A percentile compares a stretch with the other conserved stretches of the same genome.
Evolutionary conservation across 1,140 invertebrate species (phyloP).

Genomic region (Drosophila melanica): DNA sequence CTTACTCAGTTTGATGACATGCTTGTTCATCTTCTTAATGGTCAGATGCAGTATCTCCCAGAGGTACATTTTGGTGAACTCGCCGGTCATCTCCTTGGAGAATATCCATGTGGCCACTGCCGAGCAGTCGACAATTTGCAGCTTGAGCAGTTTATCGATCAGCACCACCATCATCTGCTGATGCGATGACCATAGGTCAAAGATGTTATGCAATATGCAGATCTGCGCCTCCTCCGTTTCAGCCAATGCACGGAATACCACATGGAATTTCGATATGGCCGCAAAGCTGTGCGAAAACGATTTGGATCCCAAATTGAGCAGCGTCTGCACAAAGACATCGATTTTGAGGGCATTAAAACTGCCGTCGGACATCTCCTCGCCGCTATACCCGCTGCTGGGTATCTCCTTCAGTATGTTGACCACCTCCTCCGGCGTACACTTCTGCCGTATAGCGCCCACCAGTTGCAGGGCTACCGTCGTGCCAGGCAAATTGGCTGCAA

Average conservation of each 20-base stretch:
- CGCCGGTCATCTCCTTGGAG: conserved; percentile 96
- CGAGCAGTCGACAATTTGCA: conserved; percentile 97
- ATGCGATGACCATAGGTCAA: conserved; percentile 96
- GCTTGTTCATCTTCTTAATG: conserved; percentile 98
- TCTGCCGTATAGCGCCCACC: conserved; percentile 93
- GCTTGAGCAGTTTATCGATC: conserved; percentile 98
- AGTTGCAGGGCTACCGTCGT: conserved; percentile 93
- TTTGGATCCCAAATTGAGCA: conserved; percentile 96
- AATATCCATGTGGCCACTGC: conserved; percentile 99
- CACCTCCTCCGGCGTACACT: conserved; percentile 95
- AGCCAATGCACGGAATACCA: conserved; percentile 95
- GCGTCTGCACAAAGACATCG: conserved; percentile 97
- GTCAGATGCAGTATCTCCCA: conserved; percentile 99
- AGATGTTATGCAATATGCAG: conserved; percentile 96
- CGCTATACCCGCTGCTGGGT: conserved; percentile 91
- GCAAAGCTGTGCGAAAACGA: conserved; percentile 99
- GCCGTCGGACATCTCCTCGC: conserved; percentile 87
- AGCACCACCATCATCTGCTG: conserved; percentile 98
- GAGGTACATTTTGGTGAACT: conserved; percentile 98
- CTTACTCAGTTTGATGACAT: conserved; percentile 92
- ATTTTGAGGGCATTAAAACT: conserved; percentile 96
- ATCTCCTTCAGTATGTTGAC: conserved; percentile 94
- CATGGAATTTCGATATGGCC: conserved; percentile 98
- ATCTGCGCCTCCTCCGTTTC: conserved; percentile 98
- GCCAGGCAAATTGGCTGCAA: conserved; percentile 90